Percentiles rank a stretch among this genome's conserved stretches.
phyloP scores from a whole-genome alignment of 2,888 invertebrate genomes.

The Glyphotaelius pellucidus region DNA sequence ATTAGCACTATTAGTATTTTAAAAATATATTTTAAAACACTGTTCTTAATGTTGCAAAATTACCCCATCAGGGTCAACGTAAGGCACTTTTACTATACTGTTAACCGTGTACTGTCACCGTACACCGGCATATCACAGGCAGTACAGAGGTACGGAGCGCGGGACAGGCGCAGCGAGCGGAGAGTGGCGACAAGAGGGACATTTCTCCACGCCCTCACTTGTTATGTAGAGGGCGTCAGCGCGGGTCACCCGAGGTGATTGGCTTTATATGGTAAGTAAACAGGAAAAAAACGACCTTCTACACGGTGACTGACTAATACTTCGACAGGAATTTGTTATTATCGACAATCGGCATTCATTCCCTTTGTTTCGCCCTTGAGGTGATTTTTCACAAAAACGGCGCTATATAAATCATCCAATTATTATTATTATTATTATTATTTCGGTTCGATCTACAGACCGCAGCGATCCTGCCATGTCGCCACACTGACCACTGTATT shows the following conservation, averaged over 20 bases:
- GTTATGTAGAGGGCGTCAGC: conserved; percentile 41
- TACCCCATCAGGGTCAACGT: neutral
- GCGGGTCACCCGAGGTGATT: conserved; percentile 51
- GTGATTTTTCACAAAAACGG: no score
- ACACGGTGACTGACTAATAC: conserved; percentile 6
- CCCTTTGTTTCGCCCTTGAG: no score
- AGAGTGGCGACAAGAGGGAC: neutral
- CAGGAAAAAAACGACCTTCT: conserved; percentile 36
- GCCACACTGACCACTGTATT: neutral
- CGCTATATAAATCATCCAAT: no score
- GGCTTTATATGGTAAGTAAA: conserved; percentile 29
- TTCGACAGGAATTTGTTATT: neutral
- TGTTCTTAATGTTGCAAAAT: neutral
- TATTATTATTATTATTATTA: no score
- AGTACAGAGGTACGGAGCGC: neutral
- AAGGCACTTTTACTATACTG: neutral
- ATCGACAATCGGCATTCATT: neutral
- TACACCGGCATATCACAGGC: neutral
- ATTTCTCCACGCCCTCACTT: conserved; percentile 52
- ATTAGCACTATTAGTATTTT: no score
- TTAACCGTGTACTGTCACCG: neutral
- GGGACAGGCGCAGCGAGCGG: neutral
- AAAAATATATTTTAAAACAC: no score
- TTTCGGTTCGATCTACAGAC: neutral
- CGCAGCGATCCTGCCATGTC: neutral